Percentiles rank a stretch among this genome's conserved stretches.
Evolutionary conservation across 2,888 invertebrate genomes (phyloP).

Genomic region (Erynnis tages): DNA sequence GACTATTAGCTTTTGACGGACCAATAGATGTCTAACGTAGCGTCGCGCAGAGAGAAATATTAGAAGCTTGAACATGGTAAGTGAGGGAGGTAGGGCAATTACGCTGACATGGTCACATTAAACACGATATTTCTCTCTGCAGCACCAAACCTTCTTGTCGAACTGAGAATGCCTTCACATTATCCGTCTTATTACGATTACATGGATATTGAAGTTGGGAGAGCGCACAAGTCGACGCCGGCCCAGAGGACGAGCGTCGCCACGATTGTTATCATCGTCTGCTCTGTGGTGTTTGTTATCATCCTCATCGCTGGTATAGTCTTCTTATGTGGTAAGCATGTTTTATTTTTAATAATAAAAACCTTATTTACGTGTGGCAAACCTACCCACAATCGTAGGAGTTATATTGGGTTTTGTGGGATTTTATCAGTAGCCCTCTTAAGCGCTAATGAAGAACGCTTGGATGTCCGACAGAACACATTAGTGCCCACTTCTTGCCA

Average conservation of each 20-base stretch:
- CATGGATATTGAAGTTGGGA: conserved; percentile 46
- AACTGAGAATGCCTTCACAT: conserved; percentile 59
- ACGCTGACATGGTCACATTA: conserved; percentile 2
- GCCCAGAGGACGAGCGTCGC: conserved; percentile 44
- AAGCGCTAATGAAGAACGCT: no score
- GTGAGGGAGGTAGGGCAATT: conserved; percentile 3
- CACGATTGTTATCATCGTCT: conserved; percentile 45
- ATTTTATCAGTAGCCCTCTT: no score
- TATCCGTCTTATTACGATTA: conserved; percentile 70
- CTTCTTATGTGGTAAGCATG: conserved; percentile 41
- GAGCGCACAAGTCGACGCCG: conserved; percentile 41
- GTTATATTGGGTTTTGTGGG: no score
- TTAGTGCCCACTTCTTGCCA: no score
- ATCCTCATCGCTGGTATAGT: conserved; percentile 40
- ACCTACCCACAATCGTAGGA: no score
- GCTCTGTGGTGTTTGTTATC: conserved; percentile 42
- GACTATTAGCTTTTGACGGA: not conserved
- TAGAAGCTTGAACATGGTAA: conserved; percentile 7
- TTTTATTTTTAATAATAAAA: not conserved
- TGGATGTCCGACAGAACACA: no score
- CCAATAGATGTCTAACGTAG: not conserved
- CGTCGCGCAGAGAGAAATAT: conserved; percentile 21
- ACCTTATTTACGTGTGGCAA: no score
- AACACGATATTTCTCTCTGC: conserved; percentile 30
- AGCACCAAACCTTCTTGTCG: conserved; percentile 57